Evolutionary conservation across 2,113 vertebrate genomes (phyloP), one percentile per base, ranked within the genome.

Genomic region (Heloderma charlesbogerti): DNA sequence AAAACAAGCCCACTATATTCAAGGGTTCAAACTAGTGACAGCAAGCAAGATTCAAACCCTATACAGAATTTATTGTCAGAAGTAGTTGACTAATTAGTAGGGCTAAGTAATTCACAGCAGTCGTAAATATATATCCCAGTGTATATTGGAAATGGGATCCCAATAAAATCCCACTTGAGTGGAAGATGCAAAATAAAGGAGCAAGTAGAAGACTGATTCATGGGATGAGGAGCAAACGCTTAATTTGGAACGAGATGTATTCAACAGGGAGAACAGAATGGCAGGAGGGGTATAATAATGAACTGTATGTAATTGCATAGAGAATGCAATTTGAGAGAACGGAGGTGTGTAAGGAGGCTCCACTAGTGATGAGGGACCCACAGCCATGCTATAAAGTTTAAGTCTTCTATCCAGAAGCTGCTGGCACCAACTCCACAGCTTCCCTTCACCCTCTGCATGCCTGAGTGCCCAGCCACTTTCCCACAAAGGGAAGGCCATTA

Each of bases 41-140:
- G 13, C 54, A 92, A 93, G n/a, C 20, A 89, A 91, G 10, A 92
- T 31, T 60, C 31, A 90, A 92, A 92, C 92, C 37, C 89, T 90
- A 51, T 87, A 63, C 78, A 92, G 87, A 43, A 91, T 87, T 77
- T 80, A n/a, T 22, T 71, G 1, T 90, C 22, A 63, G 7, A 90
- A 78, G 40, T 22, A 3, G 10, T 45, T 63, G 54, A 57, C 57
- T 89, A 63, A 90, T 85, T 84, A 72, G 16, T 37, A 87, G 60
- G 16, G 27, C 22, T 69, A 27, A 27, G 66, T 69, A 69, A 69
- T 31, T 69, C 67, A 69, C 27, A 48, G 45, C 27, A 27, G 3
- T 43, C 20, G 40, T 25, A 40, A 78, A 43, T 86, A 84, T 22
- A n/a, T 37, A 48, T 2, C 10, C 2, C 69, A 87, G 7, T 9